These are phyloP conservation scores for Drosophila suzukii DNA, from an alignment of 1,140 invertebrate species.

Conservation along the genomic window DNA sequence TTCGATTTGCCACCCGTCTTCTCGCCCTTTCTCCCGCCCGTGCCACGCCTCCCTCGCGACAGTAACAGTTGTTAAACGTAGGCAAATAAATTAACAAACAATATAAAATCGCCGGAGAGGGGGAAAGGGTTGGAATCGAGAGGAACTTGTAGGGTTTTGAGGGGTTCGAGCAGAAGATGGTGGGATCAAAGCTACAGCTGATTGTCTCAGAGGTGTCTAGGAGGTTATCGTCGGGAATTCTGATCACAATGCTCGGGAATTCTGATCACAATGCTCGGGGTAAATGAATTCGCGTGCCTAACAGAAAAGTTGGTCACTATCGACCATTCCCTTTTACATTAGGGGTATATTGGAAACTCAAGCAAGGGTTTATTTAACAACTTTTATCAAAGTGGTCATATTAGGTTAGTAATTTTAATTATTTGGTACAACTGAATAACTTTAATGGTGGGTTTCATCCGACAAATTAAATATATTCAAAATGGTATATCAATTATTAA, in stretches of 20 bases:
- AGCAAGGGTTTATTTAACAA: no score
- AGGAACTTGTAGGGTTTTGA: neutral
- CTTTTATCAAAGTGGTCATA: no score
- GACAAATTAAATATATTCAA: neutral
- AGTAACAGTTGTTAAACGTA: conserved; percentile 27
- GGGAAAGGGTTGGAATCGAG: neutral
- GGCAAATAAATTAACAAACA: conserved; percentile 44
- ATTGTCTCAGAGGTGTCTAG: conserved; percentile 17
- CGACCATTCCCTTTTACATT: neutral
- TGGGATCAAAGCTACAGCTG: conserved; percentile 20
- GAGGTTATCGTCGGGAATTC: neutral
- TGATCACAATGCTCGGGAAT: no score
- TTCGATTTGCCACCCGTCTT: conserved; percentile 22
- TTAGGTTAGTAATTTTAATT: neutral
- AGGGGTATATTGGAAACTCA: neutral
- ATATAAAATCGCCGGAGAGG: conserved; percentile 7
- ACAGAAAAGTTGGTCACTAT: conserved; percentile 23
- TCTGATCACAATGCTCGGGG: conserved; percentile 2
- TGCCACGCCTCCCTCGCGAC: neutral
- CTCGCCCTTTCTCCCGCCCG: conserved; percentile 6
- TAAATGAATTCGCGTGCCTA: conserved; percentile 27
- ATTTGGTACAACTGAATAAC: neutral
- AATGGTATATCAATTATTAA: neutral
- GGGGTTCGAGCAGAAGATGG: neutral
- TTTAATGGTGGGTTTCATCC: neutral